Base-by-base conservation (phyloP, 2,113 vertebrate species). In the Phrynocephalus versicolor region DNA sequence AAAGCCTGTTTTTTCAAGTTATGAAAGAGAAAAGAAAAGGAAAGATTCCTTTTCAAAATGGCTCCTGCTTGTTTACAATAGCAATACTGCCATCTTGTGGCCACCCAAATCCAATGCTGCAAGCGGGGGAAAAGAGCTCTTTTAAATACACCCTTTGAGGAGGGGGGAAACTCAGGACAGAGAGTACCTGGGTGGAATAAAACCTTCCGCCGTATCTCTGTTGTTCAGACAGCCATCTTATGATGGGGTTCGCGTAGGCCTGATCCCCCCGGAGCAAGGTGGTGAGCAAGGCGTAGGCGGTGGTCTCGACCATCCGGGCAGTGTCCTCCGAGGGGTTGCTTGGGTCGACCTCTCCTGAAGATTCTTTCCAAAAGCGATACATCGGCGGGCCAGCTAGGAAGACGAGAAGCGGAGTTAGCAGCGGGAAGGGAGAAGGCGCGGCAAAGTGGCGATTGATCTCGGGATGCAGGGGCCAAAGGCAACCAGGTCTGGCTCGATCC, bases 161-260 rank as follows among this genome's bases (percentile, higher is more conserved):
- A n/a, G n/a, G n/a, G 81, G 23, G 70, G 25, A 3, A 2, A 19
- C 6, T 21, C 10, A 86, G 8, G 6, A 25, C 41, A 58, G 64
- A 83, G 87, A 45, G 75, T 88, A 99, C 99, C 97, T 98, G 98
- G 15, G 97, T 95, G 0, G 98, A 98, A 89, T 96, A 96, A 94
- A 98, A 97, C 27, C 97, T 98, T 15, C 97, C 96, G 73, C 98
- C 98, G 0, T 98, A 95, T 83, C 97, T 95, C 91, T 99, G 98
- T 30, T 99, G 96, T 89, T 98, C 97, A 3, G 97, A 97, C 73
- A 99, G 91, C 98, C 98, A 99, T 25, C 81, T 93, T 85, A 99
- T 79, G 82, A 99, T 95, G 0, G 98, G 97, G 62, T 95, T 96
- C 23, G 93, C 96, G 23, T 99, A 99, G 0, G 0, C 41, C 10